A percentile compares a stretch with the other conserved stretches of the same genome.
Conservation (phyloP, 2,888 invertebrate species). For the Scaptomyza cyrtandrae region DNA sequence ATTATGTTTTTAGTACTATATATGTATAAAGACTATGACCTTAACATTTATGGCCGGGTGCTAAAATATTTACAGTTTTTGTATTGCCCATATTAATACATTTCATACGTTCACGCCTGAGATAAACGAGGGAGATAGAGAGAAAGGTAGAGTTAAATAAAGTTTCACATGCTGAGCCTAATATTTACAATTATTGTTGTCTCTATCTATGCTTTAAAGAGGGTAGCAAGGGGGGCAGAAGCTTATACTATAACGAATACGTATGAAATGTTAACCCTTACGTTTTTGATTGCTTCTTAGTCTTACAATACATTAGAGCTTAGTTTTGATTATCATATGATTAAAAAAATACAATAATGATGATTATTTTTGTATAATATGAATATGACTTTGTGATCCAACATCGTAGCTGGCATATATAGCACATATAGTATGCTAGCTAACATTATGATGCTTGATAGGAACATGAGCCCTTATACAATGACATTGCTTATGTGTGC, state of each 20-base stretch:
- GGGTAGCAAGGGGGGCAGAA: neutral
- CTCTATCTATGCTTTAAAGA: neutral
- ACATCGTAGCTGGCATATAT: conserved; percentile 12
- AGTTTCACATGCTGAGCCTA: conserved; percentile 27
- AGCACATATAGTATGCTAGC: conserved; percentile 4
- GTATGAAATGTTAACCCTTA: conserved; percentile 27
- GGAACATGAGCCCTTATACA: conserved; percentile 41
- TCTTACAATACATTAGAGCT: conserved; percentile 15
- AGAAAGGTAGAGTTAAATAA: conserved; percentile 18
- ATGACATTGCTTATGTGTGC: conserved; percentile 10
- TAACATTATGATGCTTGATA: conserved; percentile 21
- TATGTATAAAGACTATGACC: conserved; percentile 32
- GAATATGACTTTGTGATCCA: conserved; percentile 36
- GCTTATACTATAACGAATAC: conserved; percentile 6
- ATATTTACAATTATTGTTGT: conserved; percentile 43
- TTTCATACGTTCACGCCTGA: conserved; percentile 46
- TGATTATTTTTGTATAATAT: conserved; percentile 17
- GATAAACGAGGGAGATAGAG: conserved; percentile 27
- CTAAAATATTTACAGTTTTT: conserved; percentile 44
- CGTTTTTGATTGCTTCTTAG: conserved; percentile 14
- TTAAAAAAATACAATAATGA: conserved; percentile 29
- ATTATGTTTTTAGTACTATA: conserved; percentile 17
- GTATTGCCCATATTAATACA: conserved; percentile 5
- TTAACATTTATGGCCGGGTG: conserved; percentile 56
- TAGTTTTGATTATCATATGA: conserved; percentile 12